These are phyloP conservation scores for Nothocercus julius DNA, from an alignment of 2,113 vertebrate species.

Conservation along the genomic window DNA sequence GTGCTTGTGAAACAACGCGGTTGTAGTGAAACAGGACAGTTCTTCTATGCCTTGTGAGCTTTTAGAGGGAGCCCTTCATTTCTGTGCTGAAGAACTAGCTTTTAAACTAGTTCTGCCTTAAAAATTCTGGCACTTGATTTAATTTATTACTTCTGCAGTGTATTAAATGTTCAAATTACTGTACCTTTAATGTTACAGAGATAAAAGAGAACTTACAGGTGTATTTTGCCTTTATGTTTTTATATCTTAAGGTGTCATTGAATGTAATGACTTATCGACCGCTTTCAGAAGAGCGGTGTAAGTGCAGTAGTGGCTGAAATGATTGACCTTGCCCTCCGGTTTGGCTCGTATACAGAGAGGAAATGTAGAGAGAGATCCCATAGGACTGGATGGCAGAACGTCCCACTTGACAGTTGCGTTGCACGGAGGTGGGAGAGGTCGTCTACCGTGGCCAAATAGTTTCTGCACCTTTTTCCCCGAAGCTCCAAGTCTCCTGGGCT, in stretches of 20 bases:
- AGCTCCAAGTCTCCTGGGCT: not conserved
- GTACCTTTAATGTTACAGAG: not conserved
- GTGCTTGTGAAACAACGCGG: not conserved
- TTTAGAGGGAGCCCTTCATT: not conserved
- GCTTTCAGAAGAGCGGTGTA: not conserved
- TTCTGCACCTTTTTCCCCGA: not conserved
- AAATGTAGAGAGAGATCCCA: not conserved
- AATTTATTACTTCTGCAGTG: not conserved
- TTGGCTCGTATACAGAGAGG: not conserved
- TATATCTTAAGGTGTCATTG: not conserved
- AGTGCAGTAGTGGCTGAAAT: not conserved
- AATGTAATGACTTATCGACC: not conserved
- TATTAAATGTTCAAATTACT: slow-evolving; percentile 27
- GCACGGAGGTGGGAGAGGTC: not conserved
- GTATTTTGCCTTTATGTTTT: not conserved
- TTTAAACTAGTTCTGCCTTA: not conserved
- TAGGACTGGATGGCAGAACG: not conserved
- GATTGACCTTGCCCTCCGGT: not conserved
- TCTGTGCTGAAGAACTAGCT: not conserved
- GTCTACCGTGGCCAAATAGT: not conserved
- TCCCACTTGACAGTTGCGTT: not conserved
- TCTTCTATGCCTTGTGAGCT: not conserved
- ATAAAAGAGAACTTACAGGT: slow-evolving; percentile 19
- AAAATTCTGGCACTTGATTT: slow-evolving; percentile 13
- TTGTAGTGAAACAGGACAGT: not conserved